A percentile compares a stretch with the other conserved stretches of the same genome.
Evolutionary conservation across 2,113 vertebrate species (phyloP).

Genomic region (Hypocryptadius cinnamomeus): DNA sequence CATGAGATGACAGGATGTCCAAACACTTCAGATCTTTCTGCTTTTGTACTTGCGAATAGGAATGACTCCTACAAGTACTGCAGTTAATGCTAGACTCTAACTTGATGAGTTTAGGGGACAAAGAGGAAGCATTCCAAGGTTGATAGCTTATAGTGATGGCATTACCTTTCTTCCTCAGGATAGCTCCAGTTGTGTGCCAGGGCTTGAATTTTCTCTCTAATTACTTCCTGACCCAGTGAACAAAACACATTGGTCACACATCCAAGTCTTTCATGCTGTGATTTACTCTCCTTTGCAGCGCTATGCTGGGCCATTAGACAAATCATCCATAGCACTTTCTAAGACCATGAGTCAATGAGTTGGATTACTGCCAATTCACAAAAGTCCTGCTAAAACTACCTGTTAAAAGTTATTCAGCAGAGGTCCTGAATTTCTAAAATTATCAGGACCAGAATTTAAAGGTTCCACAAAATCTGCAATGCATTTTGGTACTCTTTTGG

Average conservation of each 20-base stretch:
- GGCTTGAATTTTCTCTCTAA: neutral
- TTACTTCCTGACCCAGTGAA: constrained; percentile 24
- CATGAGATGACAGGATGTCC: neutral
- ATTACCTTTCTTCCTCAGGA: neutral
- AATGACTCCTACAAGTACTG: neutral
- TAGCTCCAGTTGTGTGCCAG: neutral
- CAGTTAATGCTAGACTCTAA: neutral
- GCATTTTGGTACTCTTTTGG: neutral
- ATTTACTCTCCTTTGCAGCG: constrained; percentile 13
- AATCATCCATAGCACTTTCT: constrained; percentile 7
- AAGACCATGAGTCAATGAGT: neutral
- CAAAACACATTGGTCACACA: constrained; percentile 34
- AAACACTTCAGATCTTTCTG: neutral
- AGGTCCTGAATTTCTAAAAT: neutral
- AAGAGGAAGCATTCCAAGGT: neutral
- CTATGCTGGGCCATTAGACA: constrained; percentile 5
- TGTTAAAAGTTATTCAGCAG: neutral
- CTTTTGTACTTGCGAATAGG: neutral
- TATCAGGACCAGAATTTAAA: neutral
- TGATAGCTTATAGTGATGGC: neutral
- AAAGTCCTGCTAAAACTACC: neutral
- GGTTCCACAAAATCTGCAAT: neutral
- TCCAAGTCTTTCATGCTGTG: neutral
- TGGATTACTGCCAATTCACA: neutral
- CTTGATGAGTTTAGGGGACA: neutral